Conservation (phyloP, 1,140 invertebrate species). For the Bombus fervidus region DNA sequence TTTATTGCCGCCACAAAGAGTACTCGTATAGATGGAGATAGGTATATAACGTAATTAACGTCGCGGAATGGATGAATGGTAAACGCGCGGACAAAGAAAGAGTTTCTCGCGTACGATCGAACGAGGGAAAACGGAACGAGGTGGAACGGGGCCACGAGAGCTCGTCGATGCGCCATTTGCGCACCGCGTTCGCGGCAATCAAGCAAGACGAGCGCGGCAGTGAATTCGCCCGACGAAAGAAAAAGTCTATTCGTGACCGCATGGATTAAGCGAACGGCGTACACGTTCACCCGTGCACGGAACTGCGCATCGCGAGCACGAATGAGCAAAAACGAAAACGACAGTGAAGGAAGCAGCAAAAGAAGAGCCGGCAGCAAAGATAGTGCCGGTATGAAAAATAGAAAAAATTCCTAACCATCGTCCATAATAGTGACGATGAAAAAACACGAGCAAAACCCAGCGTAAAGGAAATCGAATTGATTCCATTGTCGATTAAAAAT, state of each 20-base stretch:
- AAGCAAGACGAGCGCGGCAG: conserved; percentile 33
- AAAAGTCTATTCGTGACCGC: conserved; percentile 55
- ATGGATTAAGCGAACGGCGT: conserved; percentile 45
- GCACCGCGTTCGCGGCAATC: conserved; percentile 49
- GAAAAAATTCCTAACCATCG: neutral
- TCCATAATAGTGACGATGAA: neutral
- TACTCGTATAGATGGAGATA: neutral
- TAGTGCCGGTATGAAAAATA: neutral
- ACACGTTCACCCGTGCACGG: neutral
- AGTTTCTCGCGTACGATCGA: neutral
- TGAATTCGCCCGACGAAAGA: neutral
- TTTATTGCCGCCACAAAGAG: conserved; percentile 31
- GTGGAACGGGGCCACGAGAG: neutral
- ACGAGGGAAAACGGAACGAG: neutral
- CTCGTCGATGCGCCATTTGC: conserved; percentile 37
- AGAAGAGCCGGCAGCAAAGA: neutral
- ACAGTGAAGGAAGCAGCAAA: neutral
- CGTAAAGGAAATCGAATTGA: neutral
- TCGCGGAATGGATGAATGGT: neutral
- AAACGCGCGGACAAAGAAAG: neutral
- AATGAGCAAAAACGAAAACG: neutral
- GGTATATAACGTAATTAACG: conserved; percentile 31
- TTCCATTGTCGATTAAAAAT: conserved; percentile 16
- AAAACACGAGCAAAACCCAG: neutral
- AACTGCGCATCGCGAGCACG: conserved; percentile 13